These are phyloP conservation scores for Jordanella pulchra DNA, from an alignment of 2,797 vertebrate species.

Conservation along the genomic window DNA sequence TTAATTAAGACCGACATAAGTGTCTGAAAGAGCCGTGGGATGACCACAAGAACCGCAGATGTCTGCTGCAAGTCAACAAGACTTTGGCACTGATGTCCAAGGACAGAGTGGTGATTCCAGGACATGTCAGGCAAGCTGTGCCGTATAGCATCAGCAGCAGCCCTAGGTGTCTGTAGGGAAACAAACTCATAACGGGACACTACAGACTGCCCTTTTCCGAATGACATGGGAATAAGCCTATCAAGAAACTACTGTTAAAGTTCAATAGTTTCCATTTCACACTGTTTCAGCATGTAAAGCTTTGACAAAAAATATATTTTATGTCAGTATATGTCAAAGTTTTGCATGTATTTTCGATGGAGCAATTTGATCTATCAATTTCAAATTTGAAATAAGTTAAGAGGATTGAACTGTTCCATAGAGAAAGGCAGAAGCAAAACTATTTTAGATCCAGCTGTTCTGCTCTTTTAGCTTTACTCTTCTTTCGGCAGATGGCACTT, in stretches of 20 bases:
- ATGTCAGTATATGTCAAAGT: constrained; percentile 17
- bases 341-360: constrained; percentile 10
- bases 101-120: constrained; percentile 57
- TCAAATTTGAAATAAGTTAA: constrained; percentile 22
- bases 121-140: constrained; percentile 39
- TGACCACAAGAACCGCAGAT: constrained; percentile 55
- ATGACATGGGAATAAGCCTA: constrained; percentile 12
- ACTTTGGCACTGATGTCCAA: constrained; percentile 58
- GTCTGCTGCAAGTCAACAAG: constrained; percentile 54
- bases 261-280: constrained; percentile 9
- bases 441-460: constrained; percentile 27
- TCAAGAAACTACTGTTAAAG: constrained; percentile 15
- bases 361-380: constrained; percentile 21
- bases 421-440: constrained; percentile 26
- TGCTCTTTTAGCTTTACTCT: constrained; percentile 33
- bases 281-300: constrained; percentile 12
- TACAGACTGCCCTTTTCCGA: constrained; percentile 14
- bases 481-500: constrained; percentile 44
- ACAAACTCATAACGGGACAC: constrained; percentile 20
- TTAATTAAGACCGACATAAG: constrained; percentile 52
- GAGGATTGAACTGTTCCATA: constrained; percentile 9
- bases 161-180: constrained; percentile 28
- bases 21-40: constrained; percentile 43
- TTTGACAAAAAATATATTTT: constrained; percentile 14
- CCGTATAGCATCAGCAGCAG: constrained; percentile 29